These are phyloP conservation scores for Neuroterus valhalla DNA, from an alignment of 1,140 invertebrate genomes.

Conservation along the genomic window DNA sequence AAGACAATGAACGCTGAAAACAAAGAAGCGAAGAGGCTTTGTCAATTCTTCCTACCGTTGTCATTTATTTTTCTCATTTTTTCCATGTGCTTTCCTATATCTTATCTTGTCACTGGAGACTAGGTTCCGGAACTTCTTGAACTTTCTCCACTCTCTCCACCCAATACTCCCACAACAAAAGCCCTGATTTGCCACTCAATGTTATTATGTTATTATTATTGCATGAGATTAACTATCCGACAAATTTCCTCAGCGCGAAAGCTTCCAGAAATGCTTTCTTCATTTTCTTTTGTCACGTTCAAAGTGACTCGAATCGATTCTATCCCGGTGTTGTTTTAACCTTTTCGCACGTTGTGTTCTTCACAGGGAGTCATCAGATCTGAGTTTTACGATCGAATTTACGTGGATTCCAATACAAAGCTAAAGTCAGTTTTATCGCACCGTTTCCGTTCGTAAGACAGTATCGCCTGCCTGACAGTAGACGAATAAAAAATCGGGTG, in stretches of 20 bases:
- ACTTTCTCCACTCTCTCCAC: background rate
- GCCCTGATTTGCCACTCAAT: no score
- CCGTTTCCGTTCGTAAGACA: background rate
- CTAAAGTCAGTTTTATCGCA: constrained; percentile 47
- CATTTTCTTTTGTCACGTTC: constrained; percentile 13
- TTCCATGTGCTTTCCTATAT: background rate
- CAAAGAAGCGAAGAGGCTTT: background rate
- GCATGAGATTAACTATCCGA: no score
- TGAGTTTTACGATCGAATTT: constrained; percentile 55
- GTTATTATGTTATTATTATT: no score
- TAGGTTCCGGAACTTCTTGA: background rate
- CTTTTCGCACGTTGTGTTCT: constrained; percentile 12
- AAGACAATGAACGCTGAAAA: background rate
- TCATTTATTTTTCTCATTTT: background rate
- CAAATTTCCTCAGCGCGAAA: no score
- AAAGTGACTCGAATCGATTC: constrained; percentile 13
- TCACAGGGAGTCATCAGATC: constrained; percentile 7
- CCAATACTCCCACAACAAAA: no score
- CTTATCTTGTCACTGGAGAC: background rate
- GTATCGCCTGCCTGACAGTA: background rate
- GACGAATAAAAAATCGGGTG: constrained; percentile 7
- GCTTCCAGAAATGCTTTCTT: background rate
- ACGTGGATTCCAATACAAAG: constrained; percentile 56
- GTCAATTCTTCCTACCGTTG: constrained; percentile 12
- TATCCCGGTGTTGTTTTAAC: constrained; percentile 9